Evolutionary conservation across 2,113 vertebrate species (phyloP).

Genomic region (Uria lomvia): DNA sequence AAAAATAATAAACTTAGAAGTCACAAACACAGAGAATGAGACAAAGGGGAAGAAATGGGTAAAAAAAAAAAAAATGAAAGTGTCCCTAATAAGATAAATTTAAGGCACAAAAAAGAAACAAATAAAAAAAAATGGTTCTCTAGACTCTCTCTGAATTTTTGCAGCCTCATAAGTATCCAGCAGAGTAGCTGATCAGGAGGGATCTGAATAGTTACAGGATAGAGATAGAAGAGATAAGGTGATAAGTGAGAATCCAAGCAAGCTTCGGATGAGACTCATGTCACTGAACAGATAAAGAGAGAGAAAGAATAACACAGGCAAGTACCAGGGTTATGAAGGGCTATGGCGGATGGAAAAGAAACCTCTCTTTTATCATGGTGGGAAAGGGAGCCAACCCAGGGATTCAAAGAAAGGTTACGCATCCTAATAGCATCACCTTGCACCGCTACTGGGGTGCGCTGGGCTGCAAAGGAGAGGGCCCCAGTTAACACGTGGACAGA

Average conservation of each 20-base stretch:
- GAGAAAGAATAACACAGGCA: neutral
- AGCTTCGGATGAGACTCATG: neutral
- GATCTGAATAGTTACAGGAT: neutral
- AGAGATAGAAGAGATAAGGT: neutral
- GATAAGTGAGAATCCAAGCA: neutral
- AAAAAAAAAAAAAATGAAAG: neutral
- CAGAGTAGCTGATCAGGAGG: neutral
- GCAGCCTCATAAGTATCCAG: neutral
- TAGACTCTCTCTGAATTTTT: neutral
- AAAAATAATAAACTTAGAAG: neutral
- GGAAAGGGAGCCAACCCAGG: neutral
- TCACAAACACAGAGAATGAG: neutral
- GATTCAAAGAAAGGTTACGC: neutral
- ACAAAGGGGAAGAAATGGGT: neutral
- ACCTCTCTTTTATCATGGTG: neutral
- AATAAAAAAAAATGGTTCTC: neutral
- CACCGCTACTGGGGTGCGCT: rapidly evolving
- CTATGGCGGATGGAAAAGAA: neutral
- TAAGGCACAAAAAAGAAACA: neutral
- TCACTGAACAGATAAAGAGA: neutral
- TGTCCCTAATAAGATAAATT: neutral
- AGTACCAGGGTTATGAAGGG: neutral
- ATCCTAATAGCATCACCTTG: neutral
- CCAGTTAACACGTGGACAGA: neutral
- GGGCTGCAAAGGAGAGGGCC: neutral